Evolutionary conservation across 2,113 vertebrate genomes (phyloP).

Genomic region (Procavia capensis): DNA sequence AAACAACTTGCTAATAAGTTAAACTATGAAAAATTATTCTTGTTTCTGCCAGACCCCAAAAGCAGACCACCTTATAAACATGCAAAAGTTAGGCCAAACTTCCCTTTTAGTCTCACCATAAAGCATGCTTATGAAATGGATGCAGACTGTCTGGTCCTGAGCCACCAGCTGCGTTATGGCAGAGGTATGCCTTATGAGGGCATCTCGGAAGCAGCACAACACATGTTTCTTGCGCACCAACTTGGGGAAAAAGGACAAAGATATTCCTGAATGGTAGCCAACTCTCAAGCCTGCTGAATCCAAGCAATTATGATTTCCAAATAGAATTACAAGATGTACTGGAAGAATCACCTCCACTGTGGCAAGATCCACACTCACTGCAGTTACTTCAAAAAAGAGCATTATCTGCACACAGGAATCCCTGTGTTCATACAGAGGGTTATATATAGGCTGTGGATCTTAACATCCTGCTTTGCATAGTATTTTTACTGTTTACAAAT

Average conservation of each 20-base stretch:
- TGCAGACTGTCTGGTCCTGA: conserved; percentile 88
- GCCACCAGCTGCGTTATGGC: conserved; percentile 87
- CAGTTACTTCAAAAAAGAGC: not conserved
- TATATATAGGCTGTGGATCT: not conserved
- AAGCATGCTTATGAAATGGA: conserved; percentile 88
- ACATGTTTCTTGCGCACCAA: conserved; percentile 92
- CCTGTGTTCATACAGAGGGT: not conserved
- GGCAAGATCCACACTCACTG: not conserved
- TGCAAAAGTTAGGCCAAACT: not conserved
- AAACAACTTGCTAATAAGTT: conserved; percentile 30
- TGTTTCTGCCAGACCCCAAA: not conserved
- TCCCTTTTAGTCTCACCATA: conserved; percentile 89
- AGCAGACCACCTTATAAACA: not conserved
- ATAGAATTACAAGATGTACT: not conserved
- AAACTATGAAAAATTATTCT: conserved; percentile 42
- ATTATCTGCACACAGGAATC: not conserved
- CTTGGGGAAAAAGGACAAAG: conserved; percentile 80
- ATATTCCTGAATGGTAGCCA: not conserved
- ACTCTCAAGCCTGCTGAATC: conserved; percentile 23
- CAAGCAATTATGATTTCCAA: conserved; percentile 8
- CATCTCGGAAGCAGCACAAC: conserved; percentile 87
- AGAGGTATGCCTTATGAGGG: conserved; percentile 86
- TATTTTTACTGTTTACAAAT: conserved; percentile 29
- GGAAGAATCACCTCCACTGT: not conserved
- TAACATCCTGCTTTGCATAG: not conserved